Evolutionary conservation across 2,113 vertebrate species (phyloP).

Genomic region (Catharus bicknelli): DNA sequence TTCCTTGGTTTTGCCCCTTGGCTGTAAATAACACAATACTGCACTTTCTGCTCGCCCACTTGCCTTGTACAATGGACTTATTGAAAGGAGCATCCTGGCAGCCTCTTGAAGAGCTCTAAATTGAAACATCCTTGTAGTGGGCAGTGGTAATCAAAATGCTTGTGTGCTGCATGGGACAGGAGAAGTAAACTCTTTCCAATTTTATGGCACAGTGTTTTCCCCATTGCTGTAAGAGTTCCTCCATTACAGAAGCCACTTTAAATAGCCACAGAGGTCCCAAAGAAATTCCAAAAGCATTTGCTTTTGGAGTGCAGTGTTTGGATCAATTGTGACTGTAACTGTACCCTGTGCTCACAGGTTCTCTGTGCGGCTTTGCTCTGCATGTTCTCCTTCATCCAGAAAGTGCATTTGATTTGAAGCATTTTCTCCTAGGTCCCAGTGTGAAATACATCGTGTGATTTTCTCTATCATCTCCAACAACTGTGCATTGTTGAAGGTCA

Average conservation of each 20-base stretch:
- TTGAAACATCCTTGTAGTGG: conserved; percentile 34
- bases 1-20: conserved; percentile 22
- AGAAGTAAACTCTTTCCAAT: conserved; percentile 17
- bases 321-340: background rate
- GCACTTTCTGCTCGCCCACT: background rate
- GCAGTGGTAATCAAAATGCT: conserved; percentile 43
- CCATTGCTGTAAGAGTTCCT: conserved; percentile 4
- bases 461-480: background rate
- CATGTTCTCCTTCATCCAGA: background rate
- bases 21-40: conserved; percentile 38
- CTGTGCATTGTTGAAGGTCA: background rate
- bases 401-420: background rate
- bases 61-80: conserved; percentile 28
- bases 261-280: background rate
- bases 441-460: background rate
- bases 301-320: conserved; percentile 6
- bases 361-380: background rate
- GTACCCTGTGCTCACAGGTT: background rate
- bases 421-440: background rate
- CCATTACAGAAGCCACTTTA: conserved; percentile 8
- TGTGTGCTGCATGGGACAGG: background rate
- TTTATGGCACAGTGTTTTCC: conserved; percentile 26
- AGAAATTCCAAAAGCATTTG: conserved; percentile 12
- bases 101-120: conserved; percentile 38
- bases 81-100: conserved; percentile 28